These are phyloP conservation scores for Scopus umbretta DNA, from an alignment of 2,113 vertebrate genomes.

Conservation along the genomic window DNA sequence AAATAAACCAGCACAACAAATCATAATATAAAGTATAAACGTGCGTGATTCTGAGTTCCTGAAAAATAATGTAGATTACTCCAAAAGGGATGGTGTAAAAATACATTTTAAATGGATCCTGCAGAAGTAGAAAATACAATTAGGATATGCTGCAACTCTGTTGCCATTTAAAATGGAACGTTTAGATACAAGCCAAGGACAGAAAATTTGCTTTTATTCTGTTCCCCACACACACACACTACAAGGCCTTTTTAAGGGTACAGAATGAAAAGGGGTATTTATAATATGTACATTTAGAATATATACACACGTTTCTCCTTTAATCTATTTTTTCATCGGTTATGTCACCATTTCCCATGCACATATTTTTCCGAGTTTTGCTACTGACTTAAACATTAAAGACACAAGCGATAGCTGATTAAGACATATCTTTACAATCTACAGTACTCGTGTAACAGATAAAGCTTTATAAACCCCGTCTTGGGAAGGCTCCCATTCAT, in stretches of 20 bases:
- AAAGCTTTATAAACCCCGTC: slow-evolving; percentile 1
- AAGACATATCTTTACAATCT: slow-evolving; percentile 43
- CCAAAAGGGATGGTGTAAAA: neutral
- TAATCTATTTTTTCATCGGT: neutral
- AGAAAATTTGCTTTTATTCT: slow-evolving; percentile 15
- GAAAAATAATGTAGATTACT: neutral
- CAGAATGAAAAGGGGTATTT: neutral
- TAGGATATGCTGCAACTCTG: neutral
- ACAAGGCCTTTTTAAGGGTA: slow-evolving; percentile 32
- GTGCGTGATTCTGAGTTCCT: neutral
- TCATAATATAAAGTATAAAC: neutral
- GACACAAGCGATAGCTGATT: slow-evolving; percentile 37
- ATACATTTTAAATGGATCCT: neutral
- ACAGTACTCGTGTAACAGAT: neutral
- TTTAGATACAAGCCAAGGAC: slow-evolving; percentile 24
- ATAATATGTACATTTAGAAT: neutral
- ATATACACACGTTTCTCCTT: neutral
- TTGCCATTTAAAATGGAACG: slow-evolving; percentile 4
- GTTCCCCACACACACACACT: neutral
- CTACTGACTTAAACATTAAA: slow-evolving; percentile 9
- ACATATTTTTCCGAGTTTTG: neutral
- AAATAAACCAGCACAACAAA: slow-evolving; percentile 27
- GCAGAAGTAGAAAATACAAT: neutral
- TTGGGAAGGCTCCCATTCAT: slow-evolving; percentile 52
- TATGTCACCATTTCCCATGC: neutral